These are phyloP conservation scores for Holothuria glaberrima DNA, from an alignment of 35 echinoderm and acorn worm genomes.

Conservation along the genomic window DNA sequence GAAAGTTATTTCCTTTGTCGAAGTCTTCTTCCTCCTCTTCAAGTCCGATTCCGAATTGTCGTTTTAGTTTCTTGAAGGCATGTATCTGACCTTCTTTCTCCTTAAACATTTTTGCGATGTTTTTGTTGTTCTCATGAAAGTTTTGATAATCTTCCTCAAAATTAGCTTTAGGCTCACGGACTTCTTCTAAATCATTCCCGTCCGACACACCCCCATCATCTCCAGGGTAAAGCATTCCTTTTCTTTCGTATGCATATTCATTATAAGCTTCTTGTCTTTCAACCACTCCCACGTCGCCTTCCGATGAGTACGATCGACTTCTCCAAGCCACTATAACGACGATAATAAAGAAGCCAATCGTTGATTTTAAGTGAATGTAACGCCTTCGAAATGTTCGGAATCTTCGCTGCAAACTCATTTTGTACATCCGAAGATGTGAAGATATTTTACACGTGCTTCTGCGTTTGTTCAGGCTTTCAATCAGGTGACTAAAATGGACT, in stretches of 20 bases:
- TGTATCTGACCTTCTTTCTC: too few species aligned
- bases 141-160: too few species aligned
- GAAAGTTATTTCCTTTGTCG: neutral
- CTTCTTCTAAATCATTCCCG: neutral
- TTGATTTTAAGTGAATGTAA: neutral
- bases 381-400: conserved; percentile 9
- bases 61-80: neutral
- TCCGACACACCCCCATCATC: neutral
- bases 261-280: neutral
- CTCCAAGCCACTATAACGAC: neutral
- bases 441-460: too few species aligned
- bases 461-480: too few species aligned
- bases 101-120: too few species aligned
- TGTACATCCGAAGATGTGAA: too few species aligned
- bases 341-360: neutral
- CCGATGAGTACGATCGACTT: neutral
- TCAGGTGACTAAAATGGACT: too few species aligned
- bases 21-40: neutral
- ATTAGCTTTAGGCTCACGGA: too few species aligned
- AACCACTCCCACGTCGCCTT: neutral
- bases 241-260: neutral
- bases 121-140: too few species aligned
- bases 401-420: neutral
- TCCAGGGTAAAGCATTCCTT: neutral
- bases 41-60: neutral